phyloP scores from a whole-genome alignment of 2,113 vertebrate species.

The Tyrannus savana region DNA sequence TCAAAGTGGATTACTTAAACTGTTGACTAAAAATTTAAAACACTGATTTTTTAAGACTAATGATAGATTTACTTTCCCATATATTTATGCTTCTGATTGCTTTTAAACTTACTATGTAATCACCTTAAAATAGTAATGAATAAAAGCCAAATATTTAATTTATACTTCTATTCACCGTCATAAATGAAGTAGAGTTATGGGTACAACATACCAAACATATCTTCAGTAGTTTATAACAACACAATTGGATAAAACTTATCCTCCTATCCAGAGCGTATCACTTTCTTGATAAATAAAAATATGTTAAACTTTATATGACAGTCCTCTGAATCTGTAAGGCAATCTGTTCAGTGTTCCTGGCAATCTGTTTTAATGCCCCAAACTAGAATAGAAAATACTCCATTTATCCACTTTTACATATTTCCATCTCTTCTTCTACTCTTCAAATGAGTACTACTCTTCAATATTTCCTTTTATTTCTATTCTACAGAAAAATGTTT shows the following conservation, averaged over 20 bases:
- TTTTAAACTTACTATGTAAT: neutral
- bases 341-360: neutral
- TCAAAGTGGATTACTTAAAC: neutral
- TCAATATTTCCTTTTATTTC: neutral
- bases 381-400: neutral
- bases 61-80: neutral
- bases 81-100: neutral
- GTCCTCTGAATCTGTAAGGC: neutral
- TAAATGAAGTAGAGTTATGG: neutral
- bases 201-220: neutral
- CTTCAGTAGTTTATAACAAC: neutral
- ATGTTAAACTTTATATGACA: neutral
- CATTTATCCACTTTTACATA: neutral
- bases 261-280: neutral
- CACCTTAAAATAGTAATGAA: neutral
- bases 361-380: neutral
- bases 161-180: neutral
- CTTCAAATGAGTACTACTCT: neutral
- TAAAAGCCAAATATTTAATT: slow-evolving; percentile 21
- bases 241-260: neutral
- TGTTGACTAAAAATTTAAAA: neutral
- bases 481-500: neutral
- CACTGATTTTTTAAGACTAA: neutral
- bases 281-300: neutral
- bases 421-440: neutral